A percentile compares a stretch with the other conserved stretches of the same genome.
Evolutionary conservation across 2,888 invertebrate species (phyloP).

Genomic region (Xestia xanthographa): DNA sequence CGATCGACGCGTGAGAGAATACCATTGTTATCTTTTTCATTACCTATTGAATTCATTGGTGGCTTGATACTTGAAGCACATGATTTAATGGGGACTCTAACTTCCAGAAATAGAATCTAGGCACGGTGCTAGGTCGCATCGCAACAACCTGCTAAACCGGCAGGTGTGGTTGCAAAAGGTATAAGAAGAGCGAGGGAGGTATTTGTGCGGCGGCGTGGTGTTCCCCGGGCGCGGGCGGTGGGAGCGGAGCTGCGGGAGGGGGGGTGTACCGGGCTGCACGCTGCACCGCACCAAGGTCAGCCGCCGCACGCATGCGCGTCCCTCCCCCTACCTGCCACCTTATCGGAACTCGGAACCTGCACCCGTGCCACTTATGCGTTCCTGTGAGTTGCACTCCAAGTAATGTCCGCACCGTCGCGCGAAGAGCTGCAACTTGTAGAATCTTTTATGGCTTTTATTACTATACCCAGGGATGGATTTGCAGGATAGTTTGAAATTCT

Average conservation of each 20-base stretch:
- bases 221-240: conserved; percentile 72
- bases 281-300: conserved; percentile 90
- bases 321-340: conserved; percentile 68
- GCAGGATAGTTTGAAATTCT: neutral
- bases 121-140: conserved; percentile 81
- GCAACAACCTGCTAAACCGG: conserved; percentile 88
- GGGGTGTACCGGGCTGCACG: conserved; percentile 82
- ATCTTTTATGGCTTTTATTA: conserved; percentile 33
- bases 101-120: conserved; percentile 86
- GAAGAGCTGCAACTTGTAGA: conserved; percentile 38
- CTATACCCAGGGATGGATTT: neutral
- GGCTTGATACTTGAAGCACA: conserved; percentile 43
- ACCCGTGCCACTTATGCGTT: conserved; percentile 77
- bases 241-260: conserved; percentile 62
- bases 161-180: conserved; percentile 83
- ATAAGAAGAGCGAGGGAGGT: conserved; percentile 76
- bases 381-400: conserved; percentile 81
- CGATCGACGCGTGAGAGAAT: conserved; percentile 44
- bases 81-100: conserved; percentile 71
- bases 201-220: conserved; percentile 72
- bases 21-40: conserved; percentile 53
- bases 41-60: conserved; percentile 46
- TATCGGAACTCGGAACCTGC: conserved; percentile 76
- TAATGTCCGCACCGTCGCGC: conserved; percentile 68
- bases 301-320: conserved; percentile 88